These are phyloP conservation scores for Pseudorasbora parva DNA, from an alignment of 2,113 vertebrate genomes.

Conservation along the genomic window DNA sequence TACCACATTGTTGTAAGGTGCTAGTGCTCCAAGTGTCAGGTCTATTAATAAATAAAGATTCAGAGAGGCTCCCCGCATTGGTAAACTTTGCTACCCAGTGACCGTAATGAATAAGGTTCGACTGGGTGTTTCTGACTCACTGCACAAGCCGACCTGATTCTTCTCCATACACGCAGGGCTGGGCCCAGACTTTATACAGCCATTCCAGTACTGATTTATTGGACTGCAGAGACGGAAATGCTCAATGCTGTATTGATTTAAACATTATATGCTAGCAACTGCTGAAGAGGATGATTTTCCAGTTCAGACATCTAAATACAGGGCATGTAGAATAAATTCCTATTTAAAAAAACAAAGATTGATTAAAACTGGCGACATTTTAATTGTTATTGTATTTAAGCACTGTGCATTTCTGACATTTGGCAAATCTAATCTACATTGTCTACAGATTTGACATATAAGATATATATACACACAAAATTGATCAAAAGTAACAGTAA, in stretches of 20 bases:
- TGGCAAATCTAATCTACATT: too few relatives aligned
- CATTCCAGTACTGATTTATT: slow-evolving; percentile 22
- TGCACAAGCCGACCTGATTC: slow-evolving; percentile 66
- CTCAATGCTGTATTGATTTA: slow-evolving; percentile 34
- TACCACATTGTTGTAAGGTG: not conserved
- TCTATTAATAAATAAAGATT: slow-evolving; percentile 52
- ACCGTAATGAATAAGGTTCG: slow-evolving; percentile 68
- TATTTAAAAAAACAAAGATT: too few relatives aligned
- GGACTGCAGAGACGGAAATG: slow-evolving; percentile 22
- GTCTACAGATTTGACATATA: too few relatives aligned
- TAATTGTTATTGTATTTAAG: too few relatives aligned
- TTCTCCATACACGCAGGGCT: not conserved
- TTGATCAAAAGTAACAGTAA: too few relatives aligned
- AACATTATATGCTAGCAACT: slow-evolving; percentile 21
- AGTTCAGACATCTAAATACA: slow-evolving; percentile 11
- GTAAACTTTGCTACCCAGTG: slow-evolving; percentile 51
- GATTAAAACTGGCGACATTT: too few relatives aligned
- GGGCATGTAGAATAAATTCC: not conserved
- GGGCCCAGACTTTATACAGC: slow-evolving; percentile 10
- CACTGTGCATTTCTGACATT: too few relatives aligned
- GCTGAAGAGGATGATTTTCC: slow-evolving; percentile 17
- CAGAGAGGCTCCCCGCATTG: not conserved
- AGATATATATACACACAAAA: too few relatives aligned
- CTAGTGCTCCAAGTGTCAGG: slow-evolving; percentile 5
- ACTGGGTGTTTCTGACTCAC: slow-evolving; percentile 60